These are phyloP conservation scores for Salarias fasciatus DNA, from an alignment of 2,797 vertebrate species.

Conservation along the genomic window DNA sequence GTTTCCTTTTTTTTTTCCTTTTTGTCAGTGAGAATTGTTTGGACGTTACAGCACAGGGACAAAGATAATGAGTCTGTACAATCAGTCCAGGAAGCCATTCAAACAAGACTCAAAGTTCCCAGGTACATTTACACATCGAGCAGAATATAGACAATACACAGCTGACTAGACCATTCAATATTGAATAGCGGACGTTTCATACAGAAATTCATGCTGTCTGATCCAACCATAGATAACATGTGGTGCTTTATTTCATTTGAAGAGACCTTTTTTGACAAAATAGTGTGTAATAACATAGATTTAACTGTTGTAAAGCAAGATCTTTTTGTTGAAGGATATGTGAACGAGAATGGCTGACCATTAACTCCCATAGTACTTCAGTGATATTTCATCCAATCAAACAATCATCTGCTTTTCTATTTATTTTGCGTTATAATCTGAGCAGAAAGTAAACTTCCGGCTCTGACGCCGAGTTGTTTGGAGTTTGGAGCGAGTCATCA, in stretches of 20 bases:
- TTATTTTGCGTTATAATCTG: constrained; percentile 82
- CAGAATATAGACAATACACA: constrained; percentile 70
- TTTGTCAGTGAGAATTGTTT: constrained; percentile 57
- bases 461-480: constrained; percentile 83
- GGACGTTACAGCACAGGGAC: constrained; percentile 71
- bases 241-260: constrained; percentile 45
- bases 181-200: constrained; percentile 65
- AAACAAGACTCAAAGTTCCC: constrained; percentile 54
- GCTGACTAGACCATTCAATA: constrained; percentile 64
- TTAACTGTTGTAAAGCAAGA: constrained; percentile 29
- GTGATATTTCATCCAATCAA: constrained; percentile 38
- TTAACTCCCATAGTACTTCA: constrained; percentile 40
- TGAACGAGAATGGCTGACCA: constrained; percentile 30
- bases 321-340: constrained; percentile 16
- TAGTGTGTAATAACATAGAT: constrained; percentile 34
- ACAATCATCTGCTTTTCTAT: constrained; percentile 22
- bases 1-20: constrained; percentile 60
- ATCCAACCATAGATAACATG: constrained; percentile 56
- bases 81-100: constrained; percentile 65
- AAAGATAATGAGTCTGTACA: constrained; percentile 70
- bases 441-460: constrained; percentile 97
- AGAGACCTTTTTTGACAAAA: constrained; percentile 48
- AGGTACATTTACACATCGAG: constrained; percentile 70
- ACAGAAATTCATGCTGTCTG: constrained; percentile 68
- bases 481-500: constrained; percentile 75